Conservation (phyloP, 2,113 vertebrate genomes). For the Gavialis gangeticus region DNA sequence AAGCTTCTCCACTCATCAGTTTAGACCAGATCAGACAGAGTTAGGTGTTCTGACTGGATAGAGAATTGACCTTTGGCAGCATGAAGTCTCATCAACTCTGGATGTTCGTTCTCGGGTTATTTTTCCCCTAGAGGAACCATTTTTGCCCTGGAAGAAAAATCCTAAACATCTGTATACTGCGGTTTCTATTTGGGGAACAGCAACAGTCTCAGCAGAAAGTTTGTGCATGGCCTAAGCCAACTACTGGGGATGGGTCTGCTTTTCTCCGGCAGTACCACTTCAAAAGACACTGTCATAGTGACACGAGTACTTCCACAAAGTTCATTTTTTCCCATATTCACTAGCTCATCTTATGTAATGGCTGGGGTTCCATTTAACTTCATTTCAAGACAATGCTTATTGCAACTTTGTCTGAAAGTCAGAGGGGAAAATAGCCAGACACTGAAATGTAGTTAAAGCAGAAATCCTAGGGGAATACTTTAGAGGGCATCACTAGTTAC, state of each 20-base stretch:
- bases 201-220: too few relatives aligned
- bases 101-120: too few relatives aligned
- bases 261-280: background rate
- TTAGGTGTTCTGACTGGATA: too few relatives aligned
- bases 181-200: too few relatives aligned
- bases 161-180: too few relatives aligned
- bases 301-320: too few relatives aligned
- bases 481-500: background rate
- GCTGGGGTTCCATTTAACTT: background rate
- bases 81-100: too few relatives aligned
- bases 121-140: too few relatives aligned
- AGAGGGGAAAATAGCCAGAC: background rate
- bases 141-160: too few relatives aligned
- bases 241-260: background rate
- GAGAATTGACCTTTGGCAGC: too few relatives aligned
- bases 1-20: background rate
- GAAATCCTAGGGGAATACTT: background rate
- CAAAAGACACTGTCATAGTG: background rate
- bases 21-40: too few relatives aligned
- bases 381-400: background rate
- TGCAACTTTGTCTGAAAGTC: background rate
- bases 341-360: too few relatives aligned
- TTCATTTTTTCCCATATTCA: background rate
- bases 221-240: background rate
- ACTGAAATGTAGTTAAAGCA: background rate